Base-by-base conservation (phyloP, 2,113 vertebrate genomes). In the Charina bottae region DNA sequence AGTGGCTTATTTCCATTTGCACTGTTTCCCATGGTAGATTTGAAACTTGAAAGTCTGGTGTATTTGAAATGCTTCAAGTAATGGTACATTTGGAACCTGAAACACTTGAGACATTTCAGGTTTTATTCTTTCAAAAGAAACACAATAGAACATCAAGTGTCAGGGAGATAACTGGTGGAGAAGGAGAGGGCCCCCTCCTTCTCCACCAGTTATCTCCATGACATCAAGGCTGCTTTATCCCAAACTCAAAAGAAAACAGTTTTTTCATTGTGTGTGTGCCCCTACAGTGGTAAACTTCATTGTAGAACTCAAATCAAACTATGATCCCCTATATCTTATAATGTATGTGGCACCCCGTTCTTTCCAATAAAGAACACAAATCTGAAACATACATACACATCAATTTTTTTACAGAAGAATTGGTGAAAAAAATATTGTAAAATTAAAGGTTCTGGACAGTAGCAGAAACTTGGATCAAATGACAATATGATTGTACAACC, bases 391-490 rank as follows among this genome's bases (percentile, higher is more conserved):
- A 17, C 54, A 2, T 83, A 9, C 13, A 4, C 10, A 88, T 83
- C 37, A 59, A 23, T n/a, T 83, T 92, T 92, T 83, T 37, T 88
- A 88, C 5, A 89, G 42, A 88, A 17, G 10, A 83, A 60, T 53
- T 37, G 59, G 53, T 62, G 19, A 21, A n/a, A n/a, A 85, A 92
- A 6, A 15, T 19, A 23, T 1, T 55, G 13, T 19, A 83, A n/a
- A 33, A 24, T 4, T 10, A 68, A 90, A 46, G 37, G 26, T 13
- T 56, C 53, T 55, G 33, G 6, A 12, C 7, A 90, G 21, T 26
- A 28, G 53, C 17, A 89, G 37, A 89, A 53, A 28, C 37, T 15
- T 49, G 28, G 26, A 21, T 10, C 2, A 24, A 24, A 37, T 23
- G 37, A 1, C 19, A 89, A 78, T 2, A 49, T 49, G 49, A 49